Conservation (phyloP, 1,140 invertebrate genomes). For the Halesus radiatus region DNA sequence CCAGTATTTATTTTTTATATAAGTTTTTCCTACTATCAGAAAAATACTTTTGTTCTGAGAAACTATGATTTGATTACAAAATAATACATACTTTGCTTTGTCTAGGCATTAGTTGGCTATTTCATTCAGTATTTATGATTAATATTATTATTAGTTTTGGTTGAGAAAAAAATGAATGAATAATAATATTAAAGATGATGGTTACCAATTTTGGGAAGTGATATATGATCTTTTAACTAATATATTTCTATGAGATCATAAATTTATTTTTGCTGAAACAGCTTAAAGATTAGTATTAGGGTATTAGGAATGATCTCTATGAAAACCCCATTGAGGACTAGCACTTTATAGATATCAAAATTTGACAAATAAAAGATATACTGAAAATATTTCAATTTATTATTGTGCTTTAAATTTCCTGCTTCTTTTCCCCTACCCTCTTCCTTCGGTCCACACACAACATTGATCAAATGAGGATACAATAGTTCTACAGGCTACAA, state of each 20-base stretch:
- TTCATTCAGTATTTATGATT: not conserved
- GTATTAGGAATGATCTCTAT: not conserved
- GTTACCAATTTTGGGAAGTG: not conserved
- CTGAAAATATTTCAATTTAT: not conserved
- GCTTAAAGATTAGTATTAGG: not conserved
- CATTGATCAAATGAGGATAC: no score
- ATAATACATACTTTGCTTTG: not conserved
- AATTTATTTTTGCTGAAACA: conserved; percentile 25
- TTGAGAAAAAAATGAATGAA: conserved; percentile 1
- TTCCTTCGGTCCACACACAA: no score
- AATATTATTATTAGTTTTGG: conserved; percentile 6
- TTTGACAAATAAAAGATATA: conserved; percentile 14
- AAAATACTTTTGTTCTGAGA: no score
- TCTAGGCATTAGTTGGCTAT: not conserved
- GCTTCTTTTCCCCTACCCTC: no score
- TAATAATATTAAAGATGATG: conserved; percentile 20
- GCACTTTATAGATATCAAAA: conserved; percentile 13
- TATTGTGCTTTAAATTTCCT: not conserved
- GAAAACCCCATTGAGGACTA: not conserved
- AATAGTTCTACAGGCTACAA: no score
- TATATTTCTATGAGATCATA: conserved; percentile 22
- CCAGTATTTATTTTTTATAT: conserved; percentile 31
- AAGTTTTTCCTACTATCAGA: conserved; percentile 5
- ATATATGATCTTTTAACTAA: conserved; percentile 24
- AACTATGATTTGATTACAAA: not conserved